Base-by-base conservation (phyloP, 2,113 vertebrate species). In the Oenanthe oenanthe region DNA sequence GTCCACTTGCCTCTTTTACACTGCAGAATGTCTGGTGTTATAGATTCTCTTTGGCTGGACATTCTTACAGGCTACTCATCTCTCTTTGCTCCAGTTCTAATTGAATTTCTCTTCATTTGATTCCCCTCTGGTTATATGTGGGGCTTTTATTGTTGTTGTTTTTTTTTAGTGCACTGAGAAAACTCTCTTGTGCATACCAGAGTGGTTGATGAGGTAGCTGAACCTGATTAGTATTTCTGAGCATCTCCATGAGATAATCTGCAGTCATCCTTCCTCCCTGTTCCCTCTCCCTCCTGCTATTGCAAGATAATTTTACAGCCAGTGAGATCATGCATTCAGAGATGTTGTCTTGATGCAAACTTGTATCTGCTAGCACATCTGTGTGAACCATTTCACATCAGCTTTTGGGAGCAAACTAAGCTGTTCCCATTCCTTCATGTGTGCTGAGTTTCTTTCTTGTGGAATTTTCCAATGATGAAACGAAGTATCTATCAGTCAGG, bases 381-480 rank as follows among this genome's bases (percentile, higher is more conserved):
- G 17, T 47, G 60, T 91, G 85, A 95, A 79, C 50, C 47, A 36
- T 79, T 87, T 89, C 94, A 83, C 62, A 66, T 57, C 67, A 78
- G 50, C 50, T 92, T 87, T 89, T 2, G 0, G n/a, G 48, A 66
- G 73, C 43, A 79, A 68, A 56, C 42, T 2, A 45, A 68, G 54
- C 42, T 95, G 89, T 93, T 95, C 62, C 84, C 38, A 11, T 70
- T 91, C 62, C 67, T 82, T 65, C 65, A 2, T 0, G 5, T 28
- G 16, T 51, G 34, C 47, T 40, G 36, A 65, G 51, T 43, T 31
- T 88, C 73, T 85, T 58, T 76, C 67, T 56, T 20, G 3, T 76
- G 78, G 77, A 94, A 95, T 96, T 96, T 93, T 93, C 71, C 57
- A 57, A 0, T 58, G 74, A 72, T 73, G 88, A 92, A 94, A 92